These are phyloP conservation scores for Psammodynastes pulverulentus DNA, from an alignment of 2,113 vertebrate species.

Conservation along the genomic window DNA sequence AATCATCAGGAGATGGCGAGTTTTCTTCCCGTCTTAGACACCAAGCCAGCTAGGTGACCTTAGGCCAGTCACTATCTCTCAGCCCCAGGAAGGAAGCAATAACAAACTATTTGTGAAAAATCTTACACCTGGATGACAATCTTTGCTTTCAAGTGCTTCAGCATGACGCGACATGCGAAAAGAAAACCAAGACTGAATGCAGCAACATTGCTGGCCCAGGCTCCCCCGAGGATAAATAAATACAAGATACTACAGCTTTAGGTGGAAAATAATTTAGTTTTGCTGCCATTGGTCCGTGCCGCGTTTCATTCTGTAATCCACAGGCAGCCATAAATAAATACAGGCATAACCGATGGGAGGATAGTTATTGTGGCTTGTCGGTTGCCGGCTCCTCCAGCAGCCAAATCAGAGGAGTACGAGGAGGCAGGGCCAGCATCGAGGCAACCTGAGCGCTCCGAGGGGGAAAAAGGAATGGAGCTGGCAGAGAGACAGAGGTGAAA, in stretches of 20 bases:
- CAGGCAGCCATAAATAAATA: not conserved
- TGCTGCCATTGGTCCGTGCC: not conserved
- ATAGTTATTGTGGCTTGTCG: not conserved
- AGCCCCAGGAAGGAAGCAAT: not conserved
- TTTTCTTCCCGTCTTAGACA: not conserved
- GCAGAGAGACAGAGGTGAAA: no score
- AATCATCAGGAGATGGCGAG: not conserved
- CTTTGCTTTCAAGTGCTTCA: not conserved
- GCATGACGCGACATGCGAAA: not conserved
- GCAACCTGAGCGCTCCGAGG: no score
- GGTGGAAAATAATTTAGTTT: not conserved
- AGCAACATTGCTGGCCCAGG: not conserved
- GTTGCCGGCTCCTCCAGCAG: no score
- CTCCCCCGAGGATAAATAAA: not conserved
- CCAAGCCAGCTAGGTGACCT: not conserved
- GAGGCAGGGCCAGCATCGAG: no score
- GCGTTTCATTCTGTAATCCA: accelerated
- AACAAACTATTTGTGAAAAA: not conserved
- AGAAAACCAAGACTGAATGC: not conserved
- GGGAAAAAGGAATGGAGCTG: no score
- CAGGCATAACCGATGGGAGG: not conserved
- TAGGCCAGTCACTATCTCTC: not conserved
- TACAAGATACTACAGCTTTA: not conserved
- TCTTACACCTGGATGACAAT: not conserved
- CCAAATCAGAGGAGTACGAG: no score